A percentile compares a stretch with the other conserved stretches of the same genome.
phyloP scores from a whole-genome alignment of 2,797 vertebrate species.

The Xiphophorus birchmanni region DNA sequence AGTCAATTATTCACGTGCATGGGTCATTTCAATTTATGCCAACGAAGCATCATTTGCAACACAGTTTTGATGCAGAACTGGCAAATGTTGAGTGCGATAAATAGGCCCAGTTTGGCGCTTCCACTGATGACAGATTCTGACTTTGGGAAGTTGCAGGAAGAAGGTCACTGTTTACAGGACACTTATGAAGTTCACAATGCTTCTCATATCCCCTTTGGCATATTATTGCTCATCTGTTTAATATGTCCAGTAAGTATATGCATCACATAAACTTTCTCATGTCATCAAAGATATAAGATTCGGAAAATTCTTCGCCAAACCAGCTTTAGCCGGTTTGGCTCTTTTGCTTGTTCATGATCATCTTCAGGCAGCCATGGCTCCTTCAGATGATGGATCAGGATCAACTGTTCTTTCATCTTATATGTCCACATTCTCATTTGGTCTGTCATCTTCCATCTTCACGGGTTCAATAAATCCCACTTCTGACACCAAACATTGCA shows the following conservation, averaged over 20 bases:
- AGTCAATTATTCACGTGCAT: too few species aligned
- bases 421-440: background rate
- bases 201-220: background rate
- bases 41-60: too few species aligned
- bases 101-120: background rate
- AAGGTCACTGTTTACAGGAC: background rate
- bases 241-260: background rate
- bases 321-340: background rate
- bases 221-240: background rate
- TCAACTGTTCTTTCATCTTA: background rate
- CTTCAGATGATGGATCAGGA: background rate
- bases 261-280: background rate
- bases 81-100: background rate
- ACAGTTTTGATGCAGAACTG: too few species aligned
- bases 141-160: background rate
- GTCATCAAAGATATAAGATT: background rate
- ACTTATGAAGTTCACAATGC: background rate
- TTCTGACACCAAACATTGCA: background rate
- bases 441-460: background rate
- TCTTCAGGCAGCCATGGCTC: background rate
- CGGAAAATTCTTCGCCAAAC: background rate
- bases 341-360: background rate
- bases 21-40: too few species aligned
- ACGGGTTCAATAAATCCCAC: background rate
- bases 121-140: background rate